Percentiles rank a stretch among this genome's conserved stretches.
phyloP scores from a whole-genome alignment of 2,888 invertebrate species.

The Pammene aurita region DNA sequence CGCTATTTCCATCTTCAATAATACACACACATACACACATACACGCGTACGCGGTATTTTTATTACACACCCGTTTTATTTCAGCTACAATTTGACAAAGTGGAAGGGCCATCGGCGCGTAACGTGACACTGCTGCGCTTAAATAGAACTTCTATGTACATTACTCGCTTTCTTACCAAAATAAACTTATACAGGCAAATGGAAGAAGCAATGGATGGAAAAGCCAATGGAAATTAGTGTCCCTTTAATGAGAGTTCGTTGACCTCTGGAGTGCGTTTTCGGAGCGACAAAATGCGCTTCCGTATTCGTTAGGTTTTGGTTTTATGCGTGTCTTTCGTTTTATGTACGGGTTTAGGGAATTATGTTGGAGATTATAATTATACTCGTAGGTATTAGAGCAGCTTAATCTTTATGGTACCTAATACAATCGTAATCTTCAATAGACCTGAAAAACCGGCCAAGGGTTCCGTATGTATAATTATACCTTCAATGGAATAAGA shows the following conservation, averaged over 20 bases:
- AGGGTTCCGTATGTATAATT: too few species aligned
- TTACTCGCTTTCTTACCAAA: constrained; percentile 44
- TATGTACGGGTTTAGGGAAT: constrained; percentile 26
- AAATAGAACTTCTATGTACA: constrained; percentile 64
- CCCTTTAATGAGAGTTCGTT: constrained; percentile 81
- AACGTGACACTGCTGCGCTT: constrained; percentile 57
- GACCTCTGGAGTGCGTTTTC: constrained; percentile 72
- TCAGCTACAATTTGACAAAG: constrained; percentile 83
- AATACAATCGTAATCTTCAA: neutral
- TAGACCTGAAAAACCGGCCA: neutral
- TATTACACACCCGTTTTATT: constrained; percentile 81
- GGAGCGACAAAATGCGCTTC: constrained; percentile 70
- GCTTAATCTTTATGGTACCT: neutral
- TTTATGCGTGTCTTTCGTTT: constrained; percentile 29
- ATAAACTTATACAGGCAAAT: neutral
- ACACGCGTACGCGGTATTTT: constrained; percentile 76
- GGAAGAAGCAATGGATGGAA: constrained; percentile 53
- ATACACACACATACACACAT: constrained; percentile 72
- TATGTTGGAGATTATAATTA: constrained; percentile 15
- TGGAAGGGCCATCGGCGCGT: constrained; percentile 63
- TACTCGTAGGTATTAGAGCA: neutral
- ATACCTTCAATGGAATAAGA: too few species aligned
- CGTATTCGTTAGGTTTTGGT: constrained; percentile 56
- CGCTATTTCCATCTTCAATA: constrained; percentile 79
- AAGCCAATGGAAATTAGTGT: constrained; percentile 63